These are phyloP conservation scores for Aplochiton taeniatus DNA, from an alignment of 2,797 vertebrate species.

Conservation along the genomic window DNA sequence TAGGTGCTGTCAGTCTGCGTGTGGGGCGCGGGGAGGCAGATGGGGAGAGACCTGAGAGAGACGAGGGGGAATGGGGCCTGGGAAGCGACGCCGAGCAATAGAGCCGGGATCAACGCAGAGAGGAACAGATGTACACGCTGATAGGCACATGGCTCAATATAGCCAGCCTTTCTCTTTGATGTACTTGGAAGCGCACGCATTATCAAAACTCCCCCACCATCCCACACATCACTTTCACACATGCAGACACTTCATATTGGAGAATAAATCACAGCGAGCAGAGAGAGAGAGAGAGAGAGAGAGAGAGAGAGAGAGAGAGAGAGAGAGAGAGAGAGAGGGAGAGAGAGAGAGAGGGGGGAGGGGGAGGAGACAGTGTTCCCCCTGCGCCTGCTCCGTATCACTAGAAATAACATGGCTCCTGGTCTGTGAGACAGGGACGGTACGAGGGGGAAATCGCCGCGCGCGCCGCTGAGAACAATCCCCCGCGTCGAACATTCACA, in stretches of 20 bases:
- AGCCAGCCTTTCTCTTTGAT: slow-evolving; percentile 55
- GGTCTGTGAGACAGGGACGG: slow-evolving; percentile 30
- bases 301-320: slow-evolving; percentile 13
- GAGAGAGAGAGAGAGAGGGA: background rate
- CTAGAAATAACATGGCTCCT: slow-evolving; percentile 30
- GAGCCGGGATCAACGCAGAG: slow-evolving; percentile 60
- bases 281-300: slow-evolving; percentile 18
- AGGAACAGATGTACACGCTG: slow-evolving; percentile 61
- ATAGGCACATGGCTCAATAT: slow-evolving; percentile 53
- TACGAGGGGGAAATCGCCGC: slow-evolving; percentile 27
- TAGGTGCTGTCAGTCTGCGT: slow-evolving; percentile 73
- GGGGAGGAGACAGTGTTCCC: slow-evolving; percentile 16
- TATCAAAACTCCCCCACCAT: slow-evolving; percentile 26
- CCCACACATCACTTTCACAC: slow-evolving; percentile 38
- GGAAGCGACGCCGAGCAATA: slow-evolving; percentile 55
- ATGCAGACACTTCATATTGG: slow-evolving; percentile 40
- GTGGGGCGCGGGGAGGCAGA: slow-evolving; percentile 40
- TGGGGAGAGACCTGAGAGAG: background rate
- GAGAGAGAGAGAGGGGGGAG: background rate
- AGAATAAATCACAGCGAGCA: slow-evolving; percentile 47
- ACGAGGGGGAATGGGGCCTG: slow-evolving; percentile 37
- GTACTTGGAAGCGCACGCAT: slow-evolving; percentile 41
- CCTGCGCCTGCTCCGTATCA: slow-evolving; percentile 16
- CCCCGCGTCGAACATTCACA: slow-evolving; percentile 35
- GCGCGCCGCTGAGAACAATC: slow-evolving; percentile 42